Evolutionary conservation across 2,113 vertebrate genomes (phyloP), one percentile per base, ranked within the genome.

Genomic region (Syngnathus typhle): DNA sequence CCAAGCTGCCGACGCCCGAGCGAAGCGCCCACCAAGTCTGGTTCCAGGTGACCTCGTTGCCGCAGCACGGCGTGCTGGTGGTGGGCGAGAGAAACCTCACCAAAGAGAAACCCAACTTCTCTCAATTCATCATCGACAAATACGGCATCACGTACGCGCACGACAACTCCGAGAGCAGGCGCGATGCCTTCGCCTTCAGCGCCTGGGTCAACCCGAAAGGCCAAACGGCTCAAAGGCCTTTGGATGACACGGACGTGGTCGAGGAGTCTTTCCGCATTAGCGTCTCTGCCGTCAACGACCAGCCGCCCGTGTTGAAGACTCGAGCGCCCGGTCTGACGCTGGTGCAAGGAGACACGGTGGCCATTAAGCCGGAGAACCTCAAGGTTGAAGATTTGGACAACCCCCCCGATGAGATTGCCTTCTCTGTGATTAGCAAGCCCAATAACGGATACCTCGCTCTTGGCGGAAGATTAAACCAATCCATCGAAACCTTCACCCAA

Each of bases 261-360:
- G 92, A 94, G 78, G 95, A 96, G 74, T 44, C 37, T 11, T 96
- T 98, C 84, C 93, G 93, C 83, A 91, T 96, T 64, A 93, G 91
- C 11, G 21, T 98, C 72, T 78, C 58, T 37, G 91, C 93, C 39
- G 86, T 95, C 43, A 95, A 98, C 67, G 93, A 98, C 78, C 94
- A 93, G 32, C 74, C 90, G 21, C 95, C 94, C 47, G 80, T 94
- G 60, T 10, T 96, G 13, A 96, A 94, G 86, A 95, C 94, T 63
- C 96, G 93, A 90, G 71, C 81, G 7, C 91, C 95, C 7, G 77
- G 76, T 69, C 44, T 94, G 72, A 91, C 80, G 75, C 84, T 96
- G 46, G 85, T 95, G 7, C 94, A 95, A 70, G 95, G 94, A 39
- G 87, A 89, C 67, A 77, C 56, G 0, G 77, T 90, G 3, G 60